These are phyloP conservation scores for Cerceris rybyensis DNA, from an alignment of 2,888 invertebrate species.

Conservation along the genomic window DNA sequence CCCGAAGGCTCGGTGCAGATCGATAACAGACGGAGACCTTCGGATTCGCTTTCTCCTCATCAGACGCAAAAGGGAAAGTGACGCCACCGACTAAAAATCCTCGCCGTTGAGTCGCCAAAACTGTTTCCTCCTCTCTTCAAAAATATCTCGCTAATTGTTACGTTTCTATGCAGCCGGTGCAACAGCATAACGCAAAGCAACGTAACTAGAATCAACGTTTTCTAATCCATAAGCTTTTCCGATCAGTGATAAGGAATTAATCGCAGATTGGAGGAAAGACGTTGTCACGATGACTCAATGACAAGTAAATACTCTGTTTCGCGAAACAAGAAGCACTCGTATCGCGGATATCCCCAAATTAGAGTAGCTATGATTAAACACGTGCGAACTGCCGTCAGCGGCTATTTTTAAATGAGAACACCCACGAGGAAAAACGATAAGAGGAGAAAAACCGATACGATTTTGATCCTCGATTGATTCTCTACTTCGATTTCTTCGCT, in stretches of 20 bases:
- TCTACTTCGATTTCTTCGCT: background rate
- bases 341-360: conserved; percentile 2
- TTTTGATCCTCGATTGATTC: background rate
- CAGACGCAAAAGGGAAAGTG: background rate
- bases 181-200: too few relatives aligned
- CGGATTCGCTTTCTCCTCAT: background rate
- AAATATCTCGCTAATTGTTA: too few relatives aligned
- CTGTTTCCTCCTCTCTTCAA: too few relatives aligned
- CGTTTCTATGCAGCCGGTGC: too few relatives aligned
- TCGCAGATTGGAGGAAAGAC: background rate
- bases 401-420: conserved; percentile 61
- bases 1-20: conserved; percentile 27
- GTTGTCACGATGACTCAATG: background rate
- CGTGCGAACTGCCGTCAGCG: conserved; percentile 44
- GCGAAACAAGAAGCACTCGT: background rate
- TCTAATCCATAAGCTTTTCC: background rate
- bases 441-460: background rate
- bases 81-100: background rate
- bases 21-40: conserved; percentile 37
- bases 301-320: background rate
- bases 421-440: conserved; percentile 11
- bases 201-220: too few relatives aligned
- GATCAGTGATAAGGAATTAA: background rate
- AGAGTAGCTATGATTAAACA: conserved; percentile 23
- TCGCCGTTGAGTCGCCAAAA: background rate